These are phyloP conservation scores for Micoletzkya japonica DNA, from an alignment of 2,888 invertebrate species.

Conservation along the genomic window DNA sequence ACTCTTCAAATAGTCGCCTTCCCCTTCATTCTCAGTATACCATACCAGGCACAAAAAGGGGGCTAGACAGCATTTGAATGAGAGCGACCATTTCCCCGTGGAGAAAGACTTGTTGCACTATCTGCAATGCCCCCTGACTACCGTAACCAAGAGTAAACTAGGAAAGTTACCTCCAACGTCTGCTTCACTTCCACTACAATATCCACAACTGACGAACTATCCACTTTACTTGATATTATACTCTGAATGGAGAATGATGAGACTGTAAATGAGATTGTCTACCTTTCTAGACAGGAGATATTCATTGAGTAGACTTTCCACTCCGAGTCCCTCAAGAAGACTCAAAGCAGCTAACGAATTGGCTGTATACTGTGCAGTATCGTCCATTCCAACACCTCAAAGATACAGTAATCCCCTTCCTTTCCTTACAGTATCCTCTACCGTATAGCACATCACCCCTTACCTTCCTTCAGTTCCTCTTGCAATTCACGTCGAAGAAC, in stretches of 20 bases:
- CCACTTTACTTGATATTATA: constrained; percentile 34
- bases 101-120: constrained; percentile 42
- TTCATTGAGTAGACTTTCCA: constrained; percentile 48
- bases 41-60: no score
- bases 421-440: neutral
- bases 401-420: neutral
- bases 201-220: constrained; percentile 40
- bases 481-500: constrained; percentile 30
- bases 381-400: constrained; percentile 2
- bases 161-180: neutral
- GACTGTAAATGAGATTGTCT: neutral
- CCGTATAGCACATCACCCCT: constrained; percentile 28
- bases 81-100: constrained; percentile 42
- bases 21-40: no score
- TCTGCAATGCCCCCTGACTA: no score
- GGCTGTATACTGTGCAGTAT: no score
- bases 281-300: constrained; percentile 54
- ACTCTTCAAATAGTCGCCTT: neutral
- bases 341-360: constrained; percentile 51
- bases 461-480: constrained; percentile 29
- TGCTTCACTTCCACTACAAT: constrained; percentile 43
- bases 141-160: constrained; percentile 23
- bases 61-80: constrained; percentile 36
- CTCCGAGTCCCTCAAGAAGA: constrained; percentile 44
- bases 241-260: constrained; percentile 25